Conservation (phyloP, 2,113 vertebrate genomes). For the Fukomys damarensis region DNA sequence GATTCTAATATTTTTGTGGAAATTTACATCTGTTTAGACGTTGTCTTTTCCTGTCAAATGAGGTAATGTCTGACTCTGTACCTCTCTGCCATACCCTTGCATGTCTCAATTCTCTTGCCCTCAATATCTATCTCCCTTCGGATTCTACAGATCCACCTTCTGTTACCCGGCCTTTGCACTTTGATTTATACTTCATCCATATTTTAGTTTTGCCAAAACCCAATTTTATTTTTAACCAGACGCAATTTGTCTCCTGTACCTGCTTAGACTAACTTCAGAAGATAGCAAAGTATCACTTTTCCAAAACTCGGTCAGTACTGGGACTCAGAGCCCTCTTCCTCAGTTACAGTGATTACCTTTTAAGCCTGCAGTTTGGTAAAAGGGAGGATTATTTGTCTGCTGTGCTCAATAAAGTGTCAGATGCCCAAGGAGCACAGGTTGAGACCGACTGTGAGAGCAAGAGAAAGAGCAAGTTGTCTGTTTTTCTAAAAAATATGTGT, state of each 20-base stretch:
- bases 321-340: neutral
- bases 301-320: neutral
- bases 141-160: neutral
- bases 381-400: neutral
- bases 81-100: neutral
- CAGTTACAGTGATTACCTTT: neutral
- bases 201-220: neutral
- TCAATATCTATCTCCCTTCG: neutral
- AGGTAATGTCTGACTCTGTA: neutral
- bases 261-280: neutral
- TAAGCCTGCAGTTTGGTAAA: neutral
- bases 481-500: neutral
- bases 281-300: neutral
- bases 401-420: neutral
- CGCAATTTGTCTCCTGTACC: neutral
- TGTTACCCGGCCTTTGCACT: neutral
- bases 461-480: neutral
- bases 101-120: neutral
- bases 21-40: neutral
- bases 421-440: neutral
- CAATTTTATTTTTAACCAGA: neutral
- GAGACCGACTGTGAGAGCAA: neutral
- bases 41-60: neutral
- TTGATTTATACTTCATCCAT: neutral
- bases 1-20: slow-evolving; percentile 69